Evolutionary conservation across 1,140 invertebrate genomes (phyloP).

Genomic region (Pachyrhynchus sulphureomaculatus): DNA sequence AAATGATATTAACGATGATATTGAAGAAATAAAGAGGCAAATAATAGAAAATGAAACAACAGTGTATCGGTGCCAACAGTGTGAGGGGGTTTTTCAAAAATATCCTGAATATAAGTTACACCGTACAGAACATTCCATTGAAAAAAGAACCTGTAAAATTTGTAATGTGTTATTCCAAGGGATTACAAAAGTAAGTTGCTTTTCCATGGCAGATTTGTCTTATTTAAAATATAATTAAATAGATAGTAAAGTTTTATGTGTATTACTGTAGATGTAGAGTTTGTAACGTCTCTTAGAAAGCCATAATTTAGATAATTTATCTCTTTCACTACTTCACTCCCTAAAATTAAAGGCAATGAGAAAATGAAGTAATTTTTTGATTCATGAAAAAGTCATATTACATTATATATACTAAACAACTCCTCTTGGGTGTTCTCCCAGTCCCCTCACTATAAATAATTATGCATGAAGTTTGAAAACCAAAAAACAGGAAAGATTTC

Average conservation of each 20-base stretch:
- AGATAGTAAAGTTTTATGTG: background rate
- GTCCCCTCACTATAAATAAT: too few species aligned
- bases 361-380: too few species aligned
- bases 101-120: slow-evolving; percentile 36
- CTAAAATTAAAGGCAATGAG: too few species aligned
- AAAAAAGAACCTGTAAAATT: slow-evolving; percentile 51
- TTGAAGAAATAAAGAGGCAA: slow-evolving; percentile 11
- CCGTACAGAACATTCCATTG: slow-evolving; percentile 44
- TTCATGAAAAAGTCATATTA: too few species aligned
- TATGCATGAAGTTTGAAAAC: too few species aligned
- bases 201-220: background rate
- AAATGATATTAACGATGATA: slow-evolving; percentile 1
- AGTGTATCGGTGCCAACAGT: slow-evolving; percentile 37
- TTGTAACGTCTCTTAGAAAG: too few species aligned
- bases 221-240: background rate
- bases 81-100: slow-evolving; percentile 31
- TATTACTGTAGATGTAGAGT: background rate
- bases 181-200: slow-evolving; percentile 21
- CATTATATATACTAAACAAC: too few species aligned
- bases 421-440: too few species aligned
- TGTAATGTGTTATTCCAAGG: slow-evolving; percentile 51
- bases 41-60: slow-evolving; percentile 37
- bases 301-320: too few species aligned
- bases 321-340: too few species aligned
- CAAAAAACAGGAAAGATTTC: too few species aligned